phyloP scores from a whole-genome alignment of 2,888 invertebrate genomes.

The Coenonympha glycerion region DNA sequence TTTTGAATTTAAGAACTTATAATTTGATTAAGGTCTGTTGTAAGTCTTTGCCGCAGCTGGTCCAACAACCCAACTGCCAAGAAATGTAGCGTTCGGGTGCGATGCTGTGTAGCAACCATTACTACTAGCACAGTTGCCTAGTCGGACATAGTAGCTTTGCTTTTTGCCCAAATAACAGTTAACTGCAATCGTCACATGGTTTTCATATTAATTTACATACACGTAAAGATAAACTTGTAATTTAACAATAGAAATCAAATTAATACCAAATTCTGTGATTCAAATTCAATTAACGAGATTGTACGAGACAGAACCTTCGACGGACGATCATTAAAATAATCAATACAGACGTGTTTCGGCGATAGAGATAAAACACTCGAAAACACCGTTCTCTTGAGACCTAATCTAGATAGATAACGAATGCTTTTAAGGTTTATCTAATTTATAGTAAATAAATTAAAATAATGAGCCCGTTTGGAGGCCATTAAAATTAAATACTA shows the following conservation, averaged over 20 bases:
- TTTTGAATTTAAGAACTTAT: too few species aligned
- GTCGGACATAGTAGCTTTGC: too few species aligned
- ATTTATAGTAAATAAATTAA: conserved; percentile 8
- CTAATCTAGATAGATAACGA: conserved; percentile 10
- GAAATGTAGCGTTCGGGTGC: too few species aligned
- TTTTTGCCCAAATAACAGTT: too few species aligned
- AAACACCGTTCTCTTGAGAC: not conserved
- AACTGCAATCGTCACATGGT: too few species aligned
- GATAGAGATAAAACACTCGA: not conserved
- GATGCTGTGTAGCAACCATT: too few species aligned
- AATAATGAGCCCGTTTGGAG: conserved; percentile 3
- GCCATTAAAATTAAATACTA: not conserved
- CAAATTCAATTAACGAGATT: not conserved
- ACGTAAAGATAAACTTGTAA: not conserved
- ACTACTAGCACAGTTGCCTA: too few species aligned
- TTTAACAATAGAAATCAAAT: not conserved
- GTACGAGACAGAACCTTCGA: not conserved
- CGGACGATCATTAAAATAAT: not conserved
- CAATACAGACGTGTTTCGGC: not conserved
- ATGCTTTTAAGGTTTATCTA: conserved; percentile 25
- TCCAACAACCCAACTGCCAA: too few species aligned
- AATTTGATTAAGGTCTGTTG: too few species aligned
- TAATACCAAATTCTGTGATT: not conserved
- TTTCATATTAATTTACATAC: too few species aligned
- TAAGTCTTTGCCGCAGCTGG: too few species aligned